phyloP scores from a whole-genome alignment of 2,797 vertebrate genomes.

The Morelia viridis region DNA sequence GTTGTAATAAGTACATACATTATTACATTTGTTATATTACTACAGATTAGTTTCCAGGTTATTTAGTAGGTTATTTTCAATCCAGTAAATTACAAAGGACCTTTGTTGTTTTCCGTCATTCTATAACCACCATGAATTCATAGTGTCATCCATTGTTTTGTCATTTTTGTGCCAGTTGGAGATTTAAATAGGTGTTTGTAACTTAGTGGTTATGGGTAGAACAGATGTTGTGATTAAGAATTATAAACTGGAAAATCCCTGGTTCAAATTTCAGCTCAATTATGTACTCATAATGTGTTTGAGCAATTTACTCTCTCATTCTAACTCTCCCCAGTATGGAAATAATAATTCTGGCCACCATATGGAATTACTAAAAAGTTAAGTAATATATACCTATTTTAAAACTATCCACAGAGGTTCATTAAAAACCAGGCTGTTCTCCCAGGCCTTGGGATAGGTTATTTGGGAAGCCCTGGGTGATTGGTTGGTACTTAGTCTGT shows the following conservation, averaged over 20 bases:
- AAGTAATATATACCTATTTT: not conserved
- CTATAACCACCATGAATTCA: not conserved
- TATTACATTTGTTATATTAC: not conserved
- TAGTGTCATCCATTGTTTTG: not conserved
- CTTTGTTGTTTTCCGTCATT: not conserved
- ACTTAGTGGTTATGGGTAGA: not conserved
- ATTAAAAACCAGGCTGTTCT: not conserved
- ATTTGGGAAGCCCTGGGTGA: not conserved
- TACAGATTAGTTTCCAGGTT: not conserved
- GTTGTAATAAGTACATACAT: not conserved
- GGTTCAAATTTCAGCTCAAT: not conserved
- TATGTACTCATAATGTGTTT: not conserved
- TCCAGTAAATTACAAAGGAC: not conserved
- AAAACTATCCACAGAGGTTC: not conserved
- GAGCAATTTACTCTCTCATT: not conserved
- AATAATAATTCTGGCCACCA: not conserved
- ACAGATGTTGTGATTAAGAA: not conserved
- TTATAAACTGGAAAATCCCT: not conserved
- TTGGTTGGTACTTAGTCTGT: not conserved
- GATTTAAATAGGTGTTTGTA: not conserved
- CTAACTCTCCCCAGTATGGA: not conserved
- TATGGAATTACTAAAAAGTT: not conserved
- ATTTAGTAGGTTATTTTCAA: not conserved
- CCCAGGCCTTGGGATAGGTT: not conserved
- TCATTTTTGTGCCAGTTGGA: not conserved